Evolutionary conservation across 2,113 vertebrate genomes (phyloP).

Genomic region (Ramphastos sulfuratus): DNA sequence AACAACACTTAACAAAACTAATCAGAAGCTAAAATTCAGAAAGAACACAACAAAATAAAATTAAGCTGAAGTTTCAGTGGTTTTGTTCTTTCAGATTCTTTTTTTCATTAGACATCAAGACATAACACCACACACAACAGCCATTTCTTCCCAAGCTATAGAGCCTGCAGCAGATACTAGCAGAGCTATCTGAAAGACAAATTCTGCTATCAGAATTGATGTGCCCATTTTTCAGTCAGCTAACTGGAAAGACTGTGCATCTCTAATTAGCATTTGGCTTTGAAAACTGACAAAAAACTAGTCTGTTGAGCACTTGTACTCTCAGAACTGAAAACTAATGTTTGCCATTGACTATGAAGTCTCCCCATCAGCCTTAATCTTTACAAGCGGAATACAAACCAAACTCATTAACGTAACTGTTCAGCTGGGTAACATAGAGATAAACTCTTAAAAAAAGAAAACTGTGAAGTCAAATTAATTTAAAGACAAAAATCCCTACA

Average conservation of each 20-base stretch:
- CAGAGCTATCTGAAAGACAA: not conserved
- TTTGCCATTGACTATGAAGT: slow-evolving; percentile 10
- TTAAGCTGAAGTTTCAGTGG: not conserved
- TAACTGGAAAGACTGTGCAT: not conserved
- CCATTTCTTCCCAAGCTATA: not conserved
- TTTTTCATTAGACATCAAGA: not conserved
- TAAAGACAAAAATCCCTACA: slow-evolving; percentile 52
- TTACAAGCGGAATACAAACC: slow-evolving; percentile 23
- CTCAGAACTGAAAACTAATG: slow-evolving; percentile 28
- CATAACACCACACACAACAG: not conserved
- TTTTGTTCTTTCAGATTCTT: not conserved
- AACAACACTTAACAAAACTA: not conserved
- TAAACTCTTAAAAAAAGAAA: not conserved
- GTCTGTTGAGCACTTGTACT: not conserved
- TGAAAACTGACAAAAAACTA: slow-evolving; percentile 24
- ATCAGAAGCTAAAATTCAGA: not conserved
- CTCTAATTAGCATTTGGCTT: slow-evolving; percentile 10
- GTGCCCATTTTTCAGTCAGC: not conserved
- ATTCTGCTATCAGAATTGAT: not conserved
- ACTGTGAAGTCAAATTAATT: slow-evolving; percentile 24
- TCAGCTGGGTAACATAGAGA: slow-evolving; percentile 18
- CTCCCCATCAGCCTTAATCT: slow-evolving; percentile 26
- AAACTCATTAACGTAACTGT: slow-evolving; percentile 25
- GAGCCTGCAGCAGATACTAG: not conserved
- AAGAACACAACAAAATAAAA: not conserved